These are phyloP conservation scores for Aphelenchoides bicaudatus DNA, from an alignment of 2,888 invertebrate genomes.

Conservation along the genomic window DNA sequence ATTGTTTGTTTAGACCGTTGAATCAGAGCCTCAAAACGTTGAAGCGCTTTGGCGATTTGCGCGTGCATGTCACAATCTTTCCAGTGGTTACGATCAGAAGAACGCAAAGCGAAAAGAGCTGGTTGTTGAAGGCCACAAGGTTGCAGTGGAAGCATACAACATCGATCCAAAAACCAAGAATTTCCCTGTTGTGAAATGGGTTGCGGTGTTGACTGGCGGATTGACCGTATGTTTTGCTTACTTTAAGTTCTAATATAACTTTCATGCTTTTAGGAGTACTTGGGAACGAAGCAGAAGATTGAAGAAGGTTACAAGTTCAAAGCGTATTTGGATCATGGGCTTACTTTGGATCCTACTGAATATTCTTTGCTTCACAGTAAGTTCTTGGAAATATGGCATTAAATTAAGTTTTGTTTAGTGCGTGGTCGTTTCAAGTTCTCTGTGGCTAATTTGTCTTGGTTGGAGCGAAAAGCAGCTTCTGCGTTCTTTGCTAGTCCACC, in stretches of 20 bases:
- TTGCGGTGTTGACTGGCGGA: slow-evolving; percentile 49
- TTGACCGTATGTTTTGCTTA: slow-evolving; percentile 46
- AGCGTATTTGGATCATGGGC: slow-evolving; percentile 47
- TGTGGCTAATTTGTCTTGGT: slow-evolving; percentile 39
- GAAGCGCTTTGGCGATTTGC: slow-evolving; percentile 52
- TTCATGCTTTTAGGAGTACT: background rate
- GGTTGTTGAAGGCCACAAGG: slow-evolving; percentile 46
- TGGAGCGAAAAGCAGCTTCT: slow-evolving; percentile 40
- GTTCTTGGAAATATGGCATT: background rate
- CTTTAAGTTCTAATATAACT: no score
- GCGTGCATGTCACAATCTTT: slow-evolving; percentile 40
- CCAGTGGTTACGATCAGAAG: slow-evolving; percentile 30
- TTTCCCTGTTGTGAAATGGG: slow-evolving; percentile 52
- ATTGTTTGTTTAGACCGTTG: slow-evolving; percentile 29
- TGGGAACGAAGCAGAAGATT: slow-evolving; percentile 57
- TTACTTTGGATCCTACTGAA: slow-evolving; percentile 35
- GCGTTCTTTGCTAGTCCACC: slow-evolving; percentile 37
- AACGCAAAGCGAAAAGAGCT: slow-evolving; percentile 43
- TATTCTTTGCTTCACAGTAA: slow-evolving; percentile 31
- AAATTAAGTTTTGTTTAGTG: slow-evolving; percentile 23
- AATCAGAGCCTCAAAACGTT: slow-evolving; percentile 27
- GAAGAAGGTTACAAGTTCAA: slow-evolving; percentile 56
- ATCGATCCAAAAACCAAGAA: slow-evolving; percentile 42
- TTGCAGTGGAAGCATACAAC: slow-evolving; percentile 43
- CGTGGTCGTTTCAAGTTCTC: slow-evolving; percentile 40